Conservation (phyloP, 2,888 invertebrate genomes). For the Cosmorhoe ocellata region DNA sequence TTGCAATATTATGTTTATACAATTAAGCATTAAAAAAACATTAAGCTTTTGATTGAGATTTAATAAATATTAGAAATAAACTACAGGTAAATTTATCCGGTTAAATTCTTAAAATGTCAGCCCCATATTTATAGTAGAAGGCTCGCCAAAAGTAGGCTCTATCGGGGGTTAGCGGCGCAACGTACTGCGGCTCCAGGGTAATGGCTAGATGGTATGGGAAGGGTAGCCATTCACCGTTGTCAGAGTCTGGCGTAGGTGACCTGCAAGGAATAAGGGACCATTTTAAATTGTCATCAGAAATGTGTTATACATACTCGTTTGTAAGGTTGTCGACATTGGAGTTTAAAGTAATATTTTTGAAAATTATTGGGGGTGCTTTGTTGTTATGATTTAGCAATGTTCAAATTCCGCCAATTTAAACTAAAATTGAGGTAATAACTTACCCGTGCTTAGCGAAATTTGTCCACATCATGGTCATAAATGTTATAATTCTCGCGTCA, state of each 20-base stretch:
- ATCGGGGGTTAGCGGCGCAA: conserved; percentile 68
- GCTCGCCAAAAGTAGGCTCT: conserved; percentile 69
- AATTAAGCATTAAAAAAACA: too few species aligned
- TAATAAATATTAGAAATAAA: conserved; percentile 9
- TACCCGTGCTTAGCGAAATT: conserved; percentile 76
- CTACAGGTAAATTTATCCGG: too few species aligned
- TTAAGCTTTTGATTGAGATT: too few species aligned
- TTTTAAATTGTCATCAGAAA: too few species aligned
- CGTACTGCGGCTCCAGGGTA: conserved; percentile 67
- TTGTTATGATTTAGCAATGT: too few species aligned
- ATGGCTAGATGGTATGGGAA: conserved; percentile 66
- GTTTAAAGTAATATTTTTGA: too few species aligned
- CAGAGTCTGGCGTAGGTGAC: conserved; percentile 63
- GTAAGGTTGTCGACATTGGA: too few species aligned
- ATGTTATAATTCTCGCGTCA: conserved; percentile 69
- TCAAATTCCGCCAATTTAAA: too few species aligned
- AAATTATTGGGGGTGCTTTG: too few species aligned
- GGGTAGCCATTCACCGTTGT: conserved; percentile 68
- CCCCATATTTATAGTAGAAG: conserved; percentile 65
- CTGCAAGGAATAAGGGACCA: conserved; percentile 39
- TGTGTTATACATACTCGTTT: not conserved
- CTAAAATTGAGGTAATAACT: too few species aligned
- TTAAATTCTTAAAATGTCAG: conserved; percentile 42
- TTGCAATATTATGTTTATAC: too few species aligned
- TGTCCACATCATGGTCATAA: conserved; percentile 78